phyloP scores from a whole-genome alignment of 2,113 vertebrate species.

The Brienomyrus brachyistius region DNA sequence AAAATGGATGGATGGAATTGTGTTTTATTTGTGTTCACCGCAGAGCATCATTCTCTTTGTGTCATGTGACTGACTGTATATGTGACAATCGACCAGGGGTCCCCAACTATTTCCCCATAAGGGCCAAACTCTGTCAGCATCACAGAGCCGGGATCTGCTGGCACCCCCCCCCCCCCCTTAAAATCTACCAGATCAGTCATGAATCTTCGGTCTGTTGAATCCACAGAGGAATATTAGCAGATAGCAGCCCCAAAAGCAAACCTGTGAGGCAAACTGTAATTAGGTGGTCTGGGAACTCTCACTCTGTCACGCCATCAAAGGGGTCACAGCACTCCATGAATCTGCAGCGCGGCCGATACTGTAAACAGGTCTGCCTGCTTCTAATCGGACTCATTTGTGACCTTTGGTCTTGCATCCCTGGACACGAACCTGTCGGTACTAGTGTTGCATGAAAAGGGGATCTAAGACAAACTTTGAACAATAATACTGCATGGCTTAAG shows the following conservation, averaged over 20 bases:
- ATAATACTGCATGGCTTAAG: slow-evolving; percentile 14
- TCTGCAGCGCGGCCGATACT: background rate
- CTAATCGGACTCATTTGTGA: slow-evolving; percentile 11
- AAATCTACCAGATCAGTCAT: background rate
- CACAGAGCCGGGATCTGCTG: background rate
- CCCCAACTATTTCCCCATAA: background rate
- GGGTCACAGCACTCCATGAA: slow-evolving; percentile 11
- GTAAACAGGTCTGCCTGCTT: slow-evolving; percentile 1
- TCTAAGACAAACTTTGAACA: background rate
- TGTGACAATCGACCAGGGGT: background rate
- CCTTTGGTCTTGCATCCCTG: background rate
- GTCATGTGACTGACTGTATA: background rate
- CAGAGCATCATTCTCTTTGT: background rate
- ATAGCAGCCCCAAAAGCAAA: background rate
- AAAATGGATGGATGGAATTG: background rate
- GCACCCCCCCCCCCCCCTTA: background rate
- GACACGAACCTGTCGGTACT: background rate
- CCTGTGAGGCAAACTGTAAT: background rate
- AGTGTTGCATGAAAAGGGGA: background rate
- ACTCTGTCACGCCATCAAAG: background rate
- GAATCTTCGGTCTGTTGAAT: background rate
- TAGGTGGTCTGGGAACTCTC: background rate
- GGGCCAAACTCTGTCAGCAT: background rate
- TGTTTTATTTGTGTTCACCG: background rate
- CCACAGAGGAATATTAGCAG: background rate